phyloP scores from a whole-genome alignment of 1,140 invertebrate genomes.

The Drosophila murphyi region DNA sequence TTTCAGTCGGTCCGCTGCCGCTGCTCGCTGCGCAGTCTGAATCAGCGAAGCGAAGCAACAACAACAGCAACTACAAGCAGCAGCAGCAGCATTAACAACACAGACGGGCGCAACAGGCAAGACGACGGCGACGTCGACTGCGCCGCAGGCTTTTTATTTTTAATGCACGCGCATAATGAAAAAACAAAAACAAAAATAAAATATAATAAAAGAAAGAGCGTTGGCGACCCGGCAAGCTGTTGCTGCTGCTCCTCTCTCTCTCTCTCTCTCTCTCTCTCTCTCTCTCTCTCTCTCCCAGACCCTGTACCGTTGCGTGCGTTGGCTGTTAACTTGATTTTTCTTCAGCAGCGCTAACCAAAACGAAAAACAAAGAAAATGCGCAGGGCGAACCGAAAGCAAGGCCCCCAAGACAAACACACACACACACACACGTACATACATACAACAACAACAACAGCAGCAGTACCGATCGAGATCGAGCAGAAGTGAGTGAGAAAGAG shows the following conservation, averaged over 20 bases:
- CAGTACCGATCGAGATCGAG: background rate
- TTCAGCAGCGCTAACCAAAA: slow-evolving; percentile 55
- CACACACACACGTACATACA: slow-evolving; percentile 6
- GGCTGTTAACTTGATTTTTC: slow-evolving; percentile 80
- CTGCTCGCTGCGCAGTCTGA: slow-evolving; percentile 48
- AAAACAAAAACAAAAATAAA: slow-evolving; percentile 2
- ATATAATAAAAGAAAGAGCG: slow-evolving; percentile 18
- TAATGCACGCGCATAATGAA: slow-evolving; percentile 49
- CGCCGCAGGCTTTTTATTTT: slow-evolving; percentile 72
- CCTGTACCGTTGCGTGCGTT: slow-evolving; percentile 60
- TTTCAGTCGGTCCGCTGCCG: slow-evolving; percentile 48
- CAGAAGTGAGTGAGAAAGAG: slow-evolving; percentile 21
- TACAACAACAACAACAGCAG: slow-evolving; percentile 16
- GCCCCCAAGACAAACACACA: slow-evolving; percentile 47
- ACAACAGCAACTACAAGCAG: slow-evolving; percentile 41
- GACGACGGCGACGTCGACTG: slow-evolving; percentile 19
- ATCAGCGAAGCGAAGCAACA: slow-evolving; percentile 69
- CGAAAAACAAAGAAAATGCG: slow-evolving; percentile 78
- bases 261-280: slow-evolving; percentile 3
- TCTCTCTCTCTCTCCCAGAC: slow-evolving; percentile 20
- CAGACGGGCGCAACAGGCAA: slow-evolving; percentile 31
- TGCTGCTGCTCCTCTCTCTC: slow-evolving; percentile 19
- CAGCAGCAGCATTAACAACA: slow-evolving; percentile 35
- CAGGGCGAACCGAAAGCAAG: slow-evolving; percentile 52
- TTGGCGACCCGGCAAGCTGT: slow-evolving; percentile 49